These are phyloP conservation scores for Nineta flava DNA, from an alignment of 2,888 invertebrate genomes.

Conservation along the genomic window DNA sequence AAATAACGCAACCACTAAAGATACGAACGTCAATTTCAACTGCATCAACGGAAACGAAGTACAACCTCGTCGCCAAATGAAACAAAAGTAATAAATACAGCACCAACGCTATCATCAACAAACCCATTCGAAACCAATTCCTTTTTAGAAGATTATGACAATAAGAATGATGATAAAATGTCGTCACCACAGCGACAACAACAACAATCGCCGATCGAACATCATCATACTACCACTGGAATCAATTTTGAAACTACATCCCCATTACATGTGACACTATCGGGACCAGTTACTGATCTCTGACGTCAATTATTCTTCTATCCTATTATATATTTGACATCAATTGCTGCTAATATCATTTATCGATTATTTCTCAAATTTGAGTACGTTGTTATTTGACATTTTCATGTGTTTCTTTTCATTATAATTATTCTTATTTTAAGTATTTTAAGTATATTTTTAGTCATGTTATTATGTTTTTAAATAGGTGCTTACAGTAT, in stretches of 20 bases:
- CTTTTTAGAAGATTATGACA: background rate
- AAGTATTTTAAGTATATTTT: background rate
- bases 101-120: background rate
- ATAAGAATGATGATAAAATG: background rate
- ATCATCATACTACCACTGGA: background rate
- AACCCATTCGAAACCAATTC: background rate
- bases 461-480: background rate
- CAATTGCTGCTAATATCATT: background rate
- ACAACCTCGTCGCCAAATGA: background rate
- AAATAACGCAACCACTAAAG: background rate
- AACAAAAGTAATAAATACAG: background rate
- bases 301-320: constrained; percentile 15
- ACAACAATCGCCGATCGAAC: background rate
- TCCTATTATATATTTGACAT: background rate
- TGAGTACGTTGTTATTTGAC: background rate
- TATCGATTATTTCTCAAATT: background rate
- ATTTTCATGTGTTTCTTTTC: background rate
- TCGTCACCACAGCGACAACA: background rate
- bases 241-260: constrained; percentile 13
- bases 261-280: constrained; percentile 31
- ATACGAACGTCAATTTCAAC: background rate
- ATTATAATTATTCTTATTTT: background rate
- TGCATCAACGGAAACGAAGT: background rate
- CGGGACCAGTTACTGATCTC: constrained; percentile 45
- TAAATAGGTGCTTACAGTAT: too few species aligned